phyloP scores from a whole-genome alignment of 2,888 invertebrate genomes.

The Matsumyia berberina region DNA sequence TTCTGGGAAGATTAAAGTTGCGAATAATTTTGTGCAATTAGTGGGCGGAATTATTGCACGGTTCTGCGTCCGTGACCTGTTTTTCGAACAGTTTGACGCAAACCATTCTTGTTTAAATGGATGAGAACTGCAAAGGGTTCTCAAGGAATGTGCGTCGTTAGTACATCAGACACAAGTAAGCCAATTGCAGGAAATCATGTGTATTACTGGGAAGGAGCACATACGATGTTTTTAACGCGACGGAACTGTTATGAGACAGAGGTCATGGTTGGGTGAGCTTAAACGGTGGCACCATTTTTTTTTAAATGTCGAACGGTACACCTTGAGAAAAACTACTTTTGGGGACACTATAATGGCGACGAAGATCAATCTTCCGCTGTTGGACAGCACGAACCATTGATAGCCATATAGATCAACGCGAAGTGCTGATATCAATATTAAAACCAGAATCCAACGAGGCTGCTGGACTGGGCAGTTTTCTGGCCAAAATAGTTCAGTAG shows the following conservation, averaged over 20 bases:
- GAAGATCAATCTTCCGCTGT: too few species aligned
- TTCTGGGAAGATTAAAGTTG: conserved; percentile 26
- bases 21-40: conserved; percentile 43
- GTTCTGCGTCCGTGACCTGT: conserved; percentile 22
- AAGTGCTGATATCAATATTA: too few species aligned
- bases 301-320: too few species aligned
- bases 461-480: too few species aligned
- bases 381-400: too few species aligned
- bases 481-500: too few species aligned
- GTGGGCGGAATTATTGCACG: conserved; percentile 7
- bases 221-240: not conserved
- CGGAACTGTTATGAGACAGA: not conserved
- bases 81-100: conserved; percentile 7
- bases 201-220: not conserved
- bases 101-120: conserved; percentile 2
- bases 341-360: too few species aligned
- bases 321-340: too few species aligned
- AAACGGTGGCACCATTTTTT: too few species aligned
- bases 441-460: too few species aligned
- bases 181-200: conserved; percentile 12
- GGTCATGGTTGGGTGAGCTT: not conserved
- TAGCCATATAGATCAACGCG: too few species aligned
- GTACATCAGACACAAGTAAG: not conserved
- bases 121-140: not conserved
- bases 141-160: not conserved